Percentiles rank a stretch among this genome's conserved stretches.
Evolutionary conservation across 1,140 invertebrate species (phyloP).

Genomic region (Drosophila suzukii): DNA sequence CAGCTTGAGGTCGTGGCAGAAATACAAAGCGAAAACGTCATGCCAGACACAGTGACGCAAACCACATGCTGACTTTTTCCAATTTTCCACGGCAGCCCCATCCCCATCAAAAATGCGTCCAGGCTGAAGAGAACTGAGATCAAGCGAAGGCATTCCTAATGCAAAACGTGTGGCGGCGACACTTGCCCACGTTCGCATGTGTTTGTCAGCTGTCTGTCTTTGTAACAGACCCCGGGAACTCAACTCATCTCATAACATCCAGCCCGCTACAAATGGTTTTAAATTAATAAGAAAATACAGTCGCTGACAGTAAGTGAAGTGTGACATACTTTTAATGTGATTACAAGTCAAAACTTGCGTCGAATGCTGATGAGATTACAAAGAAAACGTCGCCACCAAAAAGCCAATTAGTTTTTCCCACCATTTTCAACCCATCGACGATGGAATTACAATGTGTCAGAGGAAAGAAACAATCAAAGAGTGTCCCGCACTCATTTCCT

Average conservation of each 20-base stretch:
- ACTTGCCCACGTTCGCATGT: constrained; percentile 51
- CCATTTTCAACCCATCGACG: not conserved
- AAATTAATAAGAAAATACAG: constrained; percentile 68
- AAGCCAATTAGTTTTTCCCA: constrained; percentile 35
- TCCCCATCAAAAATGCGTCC: not conserved
- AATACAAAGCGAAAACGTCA: constrained; percentile 36
- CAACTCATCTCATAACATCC: constrained; percentile 4
- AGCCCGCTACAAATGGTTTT: constrained; percentile 41
- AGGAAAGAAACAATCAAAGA: not conserved
- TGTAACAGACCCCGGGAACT: not conserved
- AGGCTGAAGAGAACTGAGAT: not conserved
- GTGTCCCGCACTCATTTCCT: not conserved
- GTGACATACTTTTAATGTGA: constrained; percentile 74
- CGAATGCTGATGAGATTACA: constrained; percentile 54
- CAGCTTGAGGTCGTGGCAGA: constrained; percentile 59
- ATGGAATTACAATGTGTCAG: constrained; percentile 30
- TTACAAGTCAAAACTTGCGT: constrained; percentile 56
- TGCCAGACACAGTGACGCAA: constrained; percentile 68
- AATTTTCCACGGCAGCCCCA: constrained; percentile 34
- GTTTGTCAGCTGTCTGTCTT: constrained; percentile 61
- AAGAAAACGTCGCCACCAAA: constrained; percentile 18
- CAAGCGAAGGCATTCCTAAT: constrained; percentile 63
- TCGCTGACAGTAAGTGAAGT: constrained; percentile 71
- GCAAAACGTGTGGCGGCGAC: constrained; percentile 68
- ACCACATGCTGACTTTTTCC: constrained; percentile 71